These are phyloP conservation scores for Gallinago jamesoni DNA, from an alignment of 2,113 vertebrate genomes.

Conservation along the genomic window DNA sequence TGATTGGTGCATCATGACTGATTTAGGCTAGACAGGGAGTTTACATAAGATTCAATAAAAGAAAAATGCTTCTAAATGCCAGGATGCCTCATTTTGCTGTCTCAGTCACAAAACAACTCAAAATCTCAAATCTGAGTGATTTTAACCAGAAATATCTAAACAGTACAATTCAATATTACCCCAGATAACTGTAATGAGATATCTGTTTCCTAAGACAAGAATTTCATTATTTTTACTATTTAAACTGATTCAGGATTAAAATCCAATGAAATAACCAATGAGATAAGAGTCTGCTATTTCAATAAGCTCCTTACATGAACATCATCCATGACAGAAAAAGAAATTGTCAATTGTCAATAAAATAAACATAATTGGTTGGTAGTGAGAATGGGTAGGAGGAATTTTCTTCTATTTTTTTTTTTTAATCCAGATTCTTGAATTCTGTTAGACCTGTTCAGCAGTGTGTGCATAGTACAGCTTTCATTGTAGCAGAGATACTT, in stretches of 20 bases:
- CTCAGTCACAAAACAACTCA: not conserved
- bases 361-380: not conserved
- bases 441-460: not conserved
- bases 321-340: not conserved
- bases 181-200: not conserved
- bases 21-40: not conserved
- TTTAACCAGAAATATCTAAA: not conserved
- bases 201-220: not conserved
- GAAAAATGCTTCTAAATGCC: not conserved
- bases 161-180: not conserved
- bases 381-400: not conserved
- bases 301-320: not conserved
- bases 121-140: not conserved
- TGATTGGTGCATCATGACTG: not conserved
- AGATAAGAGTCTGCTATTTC: not conserved
- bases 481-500: not conserved
- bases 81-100: not conserved
- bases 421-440: not conserved
- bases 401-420: not conserved
- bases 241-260: not conserved
- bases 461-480: not conserved
- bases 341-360: not conserved
- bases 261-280: not conserved
- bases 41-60: not conserved
- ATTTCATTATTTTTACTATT: not conserved